These are phyloP conservation scores for Otus sunia DNA, from an alignment of 2,113 vertebrate species.

Conservation along the genomic window DNA sequence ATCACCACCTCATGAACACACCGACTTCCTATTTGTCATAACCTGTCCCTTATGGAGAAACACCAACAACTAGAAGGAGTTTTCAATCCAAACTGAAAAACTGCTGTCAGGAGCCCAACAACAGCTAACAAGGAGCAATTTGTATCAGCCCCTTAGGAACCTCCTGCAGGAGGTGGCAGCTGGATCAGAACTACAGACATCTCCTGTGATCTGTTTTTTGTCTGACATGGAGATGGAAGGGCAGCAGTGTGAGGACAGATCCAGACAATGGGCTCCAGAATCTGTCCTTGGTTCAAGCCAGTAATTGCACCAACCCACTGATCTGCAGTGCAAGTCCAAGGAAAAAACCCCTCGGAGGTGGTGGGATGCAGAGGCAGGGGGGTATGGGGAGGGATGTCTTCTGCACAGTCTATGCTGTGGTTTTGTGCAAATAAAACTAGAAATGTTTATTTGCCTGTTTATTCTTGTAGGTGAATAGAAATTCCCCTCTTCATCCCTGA, in stretches of 20 bases:
- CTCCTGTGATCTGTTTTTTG: not conserved
- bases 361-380: not conserved
- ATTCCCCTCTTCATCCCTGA: not conserved
- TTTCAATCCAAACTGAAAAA: not conserved
- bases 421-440: not conserved
- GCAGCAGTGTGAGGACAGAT: not conserved
- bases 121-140: not conserved
- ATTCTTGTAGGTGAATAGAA: not conserved
- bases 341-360: not conserved
- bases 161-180: not conserved
- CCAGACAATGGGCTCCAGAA: not conserved
- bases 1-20: fast-evolving
- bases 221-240: not conserved
- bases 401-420: not conserved
- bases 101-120: not conserved
- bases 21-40: not conserved
- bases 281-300: not conserved
- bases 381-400: not conserved
- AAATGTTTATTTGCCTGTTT: not conserved
- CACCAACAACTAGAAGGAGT: not conserved
- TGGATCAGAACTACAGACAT: not conserved
- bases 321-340: not conserved
- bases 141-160: not conserved
- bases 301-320: not conserved
- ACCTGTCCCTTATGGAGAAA: not conserved